phyloP scores from a whole-genome alignment of 2,888 invertebrate genomes.

The Ophion slaviceki region DNA sequence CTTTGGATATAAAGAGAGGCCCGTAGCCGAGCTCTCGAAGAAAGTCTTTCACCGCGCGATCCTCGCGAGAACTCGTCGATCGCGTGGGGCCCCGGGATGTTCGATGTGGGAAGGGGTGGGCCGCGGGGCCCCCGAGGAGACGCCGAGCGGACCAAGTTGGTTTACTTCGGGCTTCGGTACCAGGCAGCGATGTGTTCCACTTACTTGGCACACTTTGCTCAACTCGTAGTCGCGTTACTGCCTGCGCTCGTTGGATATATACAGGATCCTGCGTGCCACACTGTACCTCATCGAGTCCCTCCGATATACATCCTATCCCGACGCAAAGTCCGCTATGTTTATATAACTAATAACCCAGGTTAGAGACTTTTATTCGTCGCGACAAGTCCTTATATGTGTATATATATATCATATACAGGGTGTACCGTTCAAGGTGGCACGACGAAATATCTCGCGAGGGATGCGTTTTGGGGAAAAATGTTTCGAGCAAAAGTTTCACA shows the following conservation, averaged over 20 bases:
- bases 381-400: neutral
- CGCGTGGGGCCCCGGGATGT: slow-evolving; percentile 52
- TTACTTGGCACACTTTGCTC: slow-evolving; percentile 82
- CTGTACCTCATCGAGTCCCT: slow-evolving; percentile 47
- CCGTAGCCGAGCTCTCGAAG: slow-evolving; percentile 74
- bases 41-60: slow-evolving; percentile 82
- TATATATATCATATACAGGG: neutral
- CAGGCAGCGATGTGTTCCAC: slow-evolving; percentile 83
- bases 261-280: slow-evolving; percentile 76
- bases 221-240: slow-evolving; percentile 63
- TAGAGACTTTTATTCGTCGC: neutral
- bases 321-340: slow-evolving; percentile 29
- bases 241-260: slow-evolving; percentile 65
- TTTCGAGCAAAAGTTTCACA: neutral
- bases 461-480: neutral
- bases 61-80: slow-evolving; percentile 65
- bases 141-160: slow-evolving; percentile 79
- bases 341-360: slow-evolving; percentile 18
- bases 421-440: neutral
- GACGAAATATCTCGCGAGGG: neutral
- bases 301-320: slow-evolving; percentile 74
- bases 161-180: slow-evolving; percentile 81
- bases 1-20: neutral
- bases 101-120: slow-evolving; percentile 61
- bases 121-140: slow-evolving; percentile 57